Evolutionary conservation across 2,797 vertebrate species (phyloP).

Genomic region (Acanthis flammea): DNA sequence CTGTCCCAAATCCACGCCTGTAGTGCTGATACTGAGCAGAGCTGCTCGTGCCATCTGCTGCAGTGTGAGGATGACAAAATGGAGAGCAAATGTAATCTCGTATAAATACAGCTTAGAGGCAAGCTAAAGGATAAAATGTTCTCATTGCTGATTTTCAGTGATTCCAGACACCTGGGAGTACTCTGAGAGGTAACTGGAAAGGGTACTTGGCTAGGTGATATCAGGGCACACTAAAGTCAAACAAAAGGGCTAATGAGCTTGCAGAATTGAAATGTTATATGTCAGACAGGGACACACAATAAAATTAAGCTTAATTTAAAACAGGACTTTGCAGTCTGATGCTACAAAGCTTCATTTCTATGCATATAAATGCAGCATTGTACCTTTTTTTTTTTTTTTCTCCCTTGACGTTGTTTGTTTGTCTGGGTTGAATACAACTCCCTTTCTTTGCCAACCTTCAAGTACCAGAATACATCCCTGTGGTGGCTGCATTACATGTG

Average conservation of each 20-base stretch:
- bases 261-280: neutral
- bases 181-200: neutral
- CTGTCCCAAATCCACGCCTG: neutral
- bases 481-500: neutral
- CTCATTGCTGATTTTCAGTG: neutral
- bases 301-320: slow-evolving; percentile 25
- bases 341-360: neutral
- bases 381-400: neutral
- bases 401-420: neutral
- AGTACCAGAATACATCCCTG: neutral
- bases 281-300: neutral
- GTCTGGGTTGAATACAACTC: neutral
- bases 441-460: neutral
- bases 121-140: neutral
- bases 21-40: neutral
- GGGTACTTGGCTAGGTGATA: neutral
- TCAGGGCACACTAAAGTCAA: neutral
- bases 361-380: neutral
- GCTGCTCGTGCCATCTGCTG: neutral
- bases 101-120: neutral
- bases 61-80: neutral
- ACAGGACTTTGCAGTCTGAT: neutral
- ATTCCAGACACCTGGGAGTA: neutral
- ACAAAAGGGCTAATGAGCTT: neutral
- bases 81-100: neutral